Percentiles rank a stretch among this genome's conserved stretches.
Conservation (phyloP, 2,888 invertebrate species). For the Hermaeophaga mercurialis region DNA sequence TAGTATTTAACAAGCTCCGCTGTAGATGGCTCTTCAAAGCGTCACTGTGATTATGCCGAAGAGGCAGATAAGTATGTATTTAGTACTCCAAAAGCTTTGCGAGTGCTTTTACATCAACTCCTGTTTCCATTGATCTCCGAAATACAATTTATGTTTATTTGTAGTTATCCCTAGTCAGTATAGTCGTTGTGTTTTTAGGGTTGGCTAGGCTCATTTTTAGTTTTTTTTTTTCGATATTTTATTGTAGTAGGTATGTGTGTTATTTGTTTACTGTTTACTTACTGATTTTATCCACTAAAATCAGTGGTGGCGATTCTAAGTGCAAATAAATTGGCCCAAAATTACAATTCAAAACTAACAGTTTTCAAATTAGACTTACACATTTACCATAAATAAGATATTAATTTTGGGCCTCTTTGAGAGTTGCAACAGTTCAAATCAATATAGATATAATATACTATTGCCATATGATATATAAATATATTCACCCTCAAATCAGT, state of each 20-base stretch:
- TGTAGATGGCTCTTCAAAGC: slow-evolving; percentile 59
- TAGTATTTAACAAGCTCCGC: slow-evolving; percentile 47
- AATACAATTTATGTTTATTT: slow-evolving; percentile 46
- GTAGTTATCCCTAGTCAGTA: slow-evolving; percentile 56
- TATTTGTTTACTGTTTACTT: slow-evolving; percentile 52
- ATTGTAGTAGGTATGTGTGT: slow-evolving; percentile 49
- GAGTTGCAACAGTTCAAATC: slow-evolving; percentile 9
- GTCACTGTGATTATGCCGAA: slow-evolving; percentile 57
- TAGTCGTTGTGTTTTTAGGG: slow-evolving; percentile 52
- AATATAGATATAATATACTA: slow-evolving; percentile 42
- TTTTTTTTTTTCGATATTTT: slow-evolving; percentile 46
- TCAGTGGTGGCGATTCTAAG: slow-evolving; percentile 11
- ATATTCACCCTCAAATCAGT: slow-evolving; percentile 29
- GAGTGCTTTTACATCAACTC: slow-evolving; percentile 49
- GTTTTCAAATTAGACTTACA: no score
- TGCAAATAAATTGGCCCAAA: background rate
- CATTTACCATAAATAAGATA: background rate
- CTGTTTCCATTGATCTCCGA: slow-evolving; percentile 55
- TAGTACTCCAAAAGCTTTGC: slow-evolving; percentile 44
- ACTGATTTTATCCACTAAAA: slow-evolving; percentile 44
- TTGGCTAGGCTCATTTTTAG: slow-evolving; percentile 54
- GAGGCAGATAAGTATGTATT: slow-evolving; percentile 53
- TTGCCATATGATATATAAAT: slow-evolving; percentile 45
- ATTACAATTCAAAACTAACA: background rate
- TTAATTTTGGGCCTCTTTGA: slow-evolving; percentile 2